A percentile compares a stretch with the other conserved stretches of the same genome.
Evolutionary conservation across 2,888 invertebrate genomes (phyloP).

Genomic region (Ophion ventricosus): DNA sequence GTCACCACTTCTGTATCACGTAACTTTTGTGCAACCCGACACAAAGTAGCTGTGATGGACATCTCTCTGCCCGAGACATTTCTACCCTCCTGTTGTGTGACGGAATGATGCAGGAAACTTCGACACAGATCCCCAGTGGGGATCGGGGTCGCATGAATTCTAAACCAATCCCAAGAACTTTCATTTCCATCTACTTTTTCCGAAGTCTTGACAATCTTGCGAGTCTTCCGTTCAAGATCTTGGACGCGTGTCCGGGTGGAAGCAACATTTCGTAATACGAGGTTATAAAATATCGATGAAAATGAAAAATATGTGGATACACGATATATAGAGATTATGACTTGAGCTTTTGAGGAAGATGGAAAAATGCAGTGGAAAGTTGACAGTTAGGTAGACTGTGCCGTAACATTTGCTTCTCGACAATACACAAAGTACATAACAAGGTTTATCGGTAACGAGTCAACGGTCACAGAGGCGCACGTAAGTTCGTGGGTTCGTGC

Average conservation of each 20-base stretch:
- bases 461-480: constrained; percentile 56
- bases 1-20: neutral
- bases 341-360: neutral
- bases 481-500: constrained; percentile 69
- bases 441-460: constrained; percentile 65
- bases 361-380: constrained; percentile 22
- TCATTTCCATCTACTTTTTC: too few species aligned
- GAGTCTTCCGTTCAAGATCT: neutral
- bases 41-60: constrained; percentile 1
- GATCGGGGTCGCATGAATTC: neutral
- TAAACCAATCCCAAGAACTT: too few species aligned
- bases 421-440: constrained; percentile 51
- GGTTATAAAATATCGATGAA: neutral
- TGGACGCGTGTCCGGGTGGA: neutral
- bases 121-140: neutral
- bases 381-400: constrained; percentile 11
- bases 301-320: neutral
- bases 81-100: neutral
- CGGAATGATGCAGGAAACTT: neutral
- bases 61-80: neutral
- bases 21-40: neutral
- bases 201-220: too few species aligned
- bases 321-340: neutral
- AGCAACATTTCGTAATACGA: neutral
- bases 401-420: constrained; percentile 1